phyloP scores from a whole-genome alignment of 1,140 invertebrate genomes.

The Piezodorus guildinii region DNA sequence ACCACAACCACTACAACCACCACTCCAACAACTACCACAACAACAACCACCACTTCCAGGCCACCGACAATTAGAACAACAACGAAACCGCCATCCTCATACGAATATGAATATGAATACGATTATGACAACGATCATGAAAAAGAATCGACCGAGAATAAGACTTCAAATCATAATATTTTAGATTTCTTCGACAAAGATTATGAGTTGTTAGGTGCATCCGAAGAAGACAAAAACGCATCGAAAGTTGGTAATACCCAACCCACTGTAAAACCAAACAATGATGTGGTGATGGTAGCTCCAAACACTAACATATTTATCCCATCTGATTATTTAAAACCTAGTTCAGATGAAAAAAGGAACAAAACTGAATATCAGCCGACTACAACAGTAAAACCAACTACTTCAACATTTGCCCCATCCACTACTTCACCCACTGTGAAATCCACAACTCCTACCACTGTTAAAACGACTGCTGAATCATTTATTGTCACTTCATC shows the following conservation, averaged over 20 bases:
- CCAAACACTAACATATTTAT: conserved; percentile 4
- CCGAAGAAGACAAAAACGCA: conserved; percentile 4
- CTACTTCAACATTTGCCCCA: neutral
- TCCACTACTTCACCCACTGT: neutral
- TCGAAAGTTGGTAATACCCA: conserved; percentile 1
- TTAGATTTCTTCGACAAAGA: conserved; percentile 12
- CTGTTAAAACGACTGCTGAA: neutral
- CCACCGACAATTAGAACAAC: conserved; percentile 24
- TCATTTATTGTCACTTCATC: neutral
- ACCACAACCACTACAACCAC: conserved; percentile 27
- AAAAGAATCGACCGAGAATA: neutral
- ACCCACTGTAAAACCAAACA: conserved; percentile 3
- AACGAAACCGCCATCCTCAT: conserved; percentile 10
- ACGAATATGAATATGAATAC: conserved; percentile 5
- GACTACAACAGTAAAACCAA: neutral
- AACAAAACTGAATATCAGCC: neutral
- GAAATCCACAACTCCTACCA: neutral
- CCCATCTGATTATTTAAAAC: conserved; percentile 7
- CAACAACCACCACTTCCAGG: conserved; percentile 32
- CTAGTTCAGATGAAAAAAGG: conserved; percentile 1
- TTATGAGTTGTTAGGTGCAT: conserved; percentile 7
- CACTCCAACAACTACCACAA: conserved; percentile 26
- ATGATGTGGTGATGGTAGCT: conserved; percentile 4
- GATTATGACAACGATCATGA: neutral
- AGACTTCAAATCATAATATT: conserved; percentile 5